These are phyloP conservation scores for Sycophila texana DNA, from an alignment of 2,888 invertebrate species.

Conservation along the genomic window DNA sequence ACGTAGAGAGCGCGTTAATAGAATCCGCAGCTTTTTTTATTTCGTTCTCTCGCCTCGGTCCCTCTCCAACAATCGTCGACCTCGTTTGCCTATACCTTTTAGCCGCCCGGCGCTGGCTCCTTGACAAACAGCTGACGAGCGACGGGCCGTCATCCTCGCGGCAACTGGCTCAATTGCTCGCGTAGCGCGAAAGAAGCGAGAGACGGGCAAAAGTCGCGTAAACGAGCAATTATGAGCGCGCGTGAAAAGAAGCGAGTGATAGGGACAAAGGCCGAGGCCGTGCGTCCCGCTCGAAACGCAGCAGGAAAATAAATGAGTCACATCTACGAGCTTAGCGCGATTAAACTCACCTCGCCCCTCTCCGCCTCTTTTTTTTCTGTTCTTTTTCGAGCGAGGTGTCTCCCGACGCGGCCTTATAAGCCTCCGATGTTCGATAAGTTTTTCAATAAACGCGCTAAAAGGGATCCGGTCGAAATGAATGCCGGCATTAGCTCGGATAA, in stretches of 20 bases:
- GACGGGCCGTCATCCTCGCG: conserved; percentile 22
- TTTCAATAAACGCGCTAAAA: conserved; percentile 49
- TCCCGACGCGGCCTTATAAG: neutral
- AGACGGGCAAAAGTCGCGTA: conserved; percentile 57
- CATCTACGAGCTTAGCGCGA: conserved; percentile 44
- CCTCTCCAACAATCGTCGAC: conserved; percentile 27
- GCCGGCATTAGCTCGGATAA: conserved; percentile 47
- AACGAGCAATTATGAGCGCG: conserved; percentile 59
- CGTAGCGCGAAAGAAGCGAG: conserved; percentile 59
- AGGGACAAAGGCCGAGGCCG: conserved; percentile 52
- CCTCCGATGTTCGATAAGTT: conserved; percentile 41
- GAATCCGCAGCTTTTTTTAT: conserved; percentile 24
- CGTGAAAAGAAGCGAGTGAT: neutral
- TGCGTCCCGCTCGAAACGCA: conserved; percentile 42
- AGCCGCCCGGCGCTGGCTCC: conserved; percentile 10
- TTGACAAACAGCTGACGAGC: conserved; percentile 33
- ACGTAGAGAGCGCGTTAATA: conserved; percentile 35
- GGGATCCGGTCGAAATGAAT: conserved; percentile 44
- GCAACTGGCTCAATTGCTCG: conserved; percentile 61
- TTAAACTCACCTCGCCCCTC: conserved; percentile 43
- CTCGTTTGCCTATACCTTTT: conserved; percentile 46
- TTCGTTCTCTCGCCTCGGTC: neutral
- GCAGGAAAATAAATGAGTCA: conserved; percentile 58
- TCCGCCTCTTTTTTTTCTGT: neutral
- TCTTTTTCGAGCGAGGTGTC: conserved; percentile 6